These are phyloP conservation scores for Euleptes europaea DNA, from an alignment of 2,113 vertebrate genomes.

Conservation along the genomic window DNA sequence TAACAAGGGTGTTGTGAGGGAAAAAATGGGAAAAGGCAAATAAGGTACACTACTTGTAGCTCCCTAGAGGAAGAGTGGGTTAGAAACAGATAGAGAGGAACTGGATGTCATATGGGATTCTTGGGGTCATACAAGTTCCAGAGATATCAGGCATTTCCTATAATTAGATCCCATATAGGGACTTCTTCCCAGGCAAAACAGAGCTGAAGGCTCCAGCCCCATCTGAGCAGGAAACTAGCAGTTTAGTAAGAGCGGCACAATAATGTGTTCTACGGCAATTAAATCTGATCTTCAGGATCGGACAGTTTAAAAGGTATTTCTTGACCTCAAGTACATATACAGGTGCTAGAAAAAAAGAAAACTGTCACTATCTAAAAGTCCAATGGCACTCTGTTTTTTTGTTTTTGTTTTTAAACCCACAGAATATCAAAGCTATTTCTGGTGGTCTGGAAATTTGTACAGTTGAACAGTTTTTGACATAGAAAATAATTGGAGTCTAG, in stretches of 20 bases:
- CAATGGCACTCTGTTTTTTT: slow-evolving; percentile 7
- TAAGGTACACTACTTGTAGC: too few species aligned
- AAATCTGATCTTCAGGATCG: neutral
- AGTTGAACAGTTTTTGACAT: slow-evolving; percentile 59
- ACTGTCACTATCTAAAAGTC: slow-evolving; percentile 51
- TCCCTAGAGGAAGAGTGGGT: too few species aligned
- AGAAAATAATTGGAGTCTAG: slow-evolving; percentile 54
- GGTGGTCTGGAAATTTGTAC: slow-evolving; percentile 56
- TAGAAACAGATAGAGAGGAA: too few species aligned
- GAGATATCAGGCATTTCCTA: too few species aligned
- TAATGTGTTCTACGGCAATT: neutral
- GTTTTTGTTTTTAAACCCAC: slow-evolving; percentile 52
- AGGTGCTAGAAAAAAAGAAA: slow-evolving; percentile 56
- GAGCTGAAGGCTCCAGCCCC: too few species aligned
- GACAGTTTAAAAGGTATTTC: neutral
- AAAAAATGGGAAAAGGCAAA: too few species aligned
- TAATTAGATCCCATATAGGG: too few species aligned
- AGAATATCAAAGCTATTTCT: slow-evolving; percentile 47
- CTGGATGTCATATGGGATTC: too few species aligned
- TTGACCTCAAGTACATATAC: slow-evolving; percentile 10
- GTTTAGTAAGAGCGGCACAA: neutral
- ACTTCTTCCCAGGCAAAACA: too few species aligned
- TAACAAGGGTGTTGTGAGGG: too few species aligned
- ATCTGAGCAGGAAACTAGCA: neutral
- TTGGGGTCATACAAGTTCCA: too few species aligned